Conservation (phyloP, 2,888 invertebrate genomes). For the Eretmocerus hayati region DNA sequence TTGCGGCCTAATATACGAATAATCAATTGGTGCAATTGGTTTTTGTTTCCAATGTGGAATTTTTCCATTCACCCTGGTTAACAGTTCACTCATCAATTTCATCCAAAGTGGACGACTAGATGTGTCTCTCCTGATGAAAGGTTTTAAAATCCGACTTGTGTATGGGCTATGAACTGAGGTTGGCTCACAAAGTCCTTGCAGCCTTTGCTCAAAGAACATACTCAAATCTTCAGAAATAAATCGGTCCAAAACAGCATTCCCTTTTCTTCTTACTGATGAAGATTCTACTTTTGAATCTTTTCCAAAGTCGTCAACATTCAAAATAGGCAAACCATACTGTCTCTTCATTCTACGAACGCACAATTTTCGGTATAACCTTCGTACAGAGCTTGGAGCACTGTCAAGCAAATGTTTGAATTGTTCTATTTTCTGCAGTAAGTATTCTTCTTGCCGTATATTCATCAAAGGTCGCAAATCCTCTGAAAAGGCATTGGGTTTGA, state of each 20-base stretch:
- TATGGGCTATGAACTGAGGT: slow-evolving; percentile 62
- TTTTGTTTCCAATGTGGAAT: slow-evolving; percentile 45
- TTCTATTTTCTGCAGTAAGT: slow-evolving; percentile 42
- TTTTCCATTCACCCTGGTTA: slow-evolving; percentile 50
- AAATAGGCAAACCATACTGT: slow-evolving; percentile 51
- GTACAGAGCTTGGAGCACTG: slow-evolving; percentile 35
- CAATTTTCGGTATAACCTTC: slow-evolving; percentile 55
- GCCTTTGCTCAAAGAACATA: slow-evolving; percentile 40
- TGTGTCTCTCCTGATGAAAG: slow-evolving; percentile 72
- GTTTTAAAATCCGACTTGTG: slow-evolving; percentile 68
- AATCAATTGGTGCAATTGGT: slow-evolving; percentile 64
- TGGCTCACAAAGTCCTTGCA: slow-evolving; percentile 52
- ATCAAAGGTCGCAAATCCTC: slow-evolving; percentile 39
- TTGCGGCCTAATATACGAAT: slow-evolving; percentile 79
- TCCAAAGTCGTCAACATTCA: slow-evolving; percentile 51
- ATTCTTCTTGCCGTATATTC: slow-evolving; percentile 49
- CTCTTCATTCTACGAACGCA: slow-evolving; percentile 53
- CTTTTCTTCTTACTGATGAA: slow-evolving; percentile 24
- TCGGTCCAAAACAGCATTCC: slow-evolving; percentile 36
- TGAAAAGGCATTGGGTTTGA: slow-evolving; percentile 15
- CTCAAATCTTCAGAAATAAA: slow-evolving; percentile 33
- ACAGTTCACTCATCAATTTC: slow-evolving; percentile 60
- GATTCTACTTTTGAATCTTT: slow-evolving; percentile 12
- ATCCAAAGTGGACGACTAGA: slow-evolving; percentile 62
- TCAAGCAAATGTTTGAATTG: slow-evolving; percentile 31